Evolutionary conservation across 2,888 invertebrate species (phyloP).

Genomic region (Thecocarcelia acutangulata): DNA sequence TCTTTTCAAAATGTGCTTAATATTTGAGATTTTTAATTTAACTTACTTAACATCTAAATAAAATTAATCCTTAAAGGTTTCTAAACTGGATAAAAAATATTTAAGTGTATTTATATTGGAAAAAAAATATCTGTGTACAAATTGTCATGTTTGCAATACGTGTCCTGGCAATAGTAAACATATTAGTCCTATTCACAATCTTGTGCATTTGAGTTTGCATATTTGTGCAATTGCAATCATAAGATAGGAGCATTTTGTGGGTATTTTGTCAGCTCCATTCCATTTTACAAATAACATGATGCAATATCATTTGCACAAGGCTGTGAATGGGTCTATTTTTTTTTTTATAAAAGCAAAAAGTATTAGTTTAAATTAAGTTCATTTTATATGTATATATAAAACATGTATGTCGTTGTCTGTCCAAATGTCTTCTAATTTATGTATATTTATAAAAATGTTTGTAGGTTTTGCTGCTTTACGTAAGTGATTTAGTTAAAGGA

Average conservation of each 20-base stretch:
- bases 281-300: too few relatives aligned
- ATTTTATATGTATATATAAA: background rate
- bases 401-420: constrained; percentile 47
- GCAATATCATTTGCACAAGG: too few relatives aligned
- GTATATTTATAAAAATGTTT: constrained; percentile 46
- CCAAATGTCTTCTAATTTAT: constrained; percentile 66
- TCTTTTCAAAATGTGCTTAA: constrained; percentile 71
- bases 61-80: constrained; percentile 58
- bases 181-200: too few relatives aligned
- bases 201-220: too few relatives aligned
- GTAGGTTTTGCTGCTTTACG: constrained; percentile 33
- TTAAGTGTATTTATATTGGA: background rate
- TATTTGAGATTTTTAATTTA: constrained; percentile 56
- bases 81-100: constrained; percentile 58
- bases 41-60: constrained; percentile 59
- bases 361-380: background rate
- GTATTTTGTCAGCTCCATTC: too few relatives aligned
- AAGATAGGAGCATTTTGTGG: too few relatives aligned
- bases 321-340: too few relatives aligned
- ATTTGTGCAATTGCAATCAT: too few relatives aligned
- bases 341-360: too few relatives aligned
- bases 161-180: constrained; percentile 17
- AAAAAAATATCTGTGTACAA: constrained; percentile 47
- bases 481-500: constrained; percentile 10
- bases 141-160: constrained; percentile 33